Conservation (phyloP, 1,140 invertebrate genomes). For the Solen grandis region DNA sequence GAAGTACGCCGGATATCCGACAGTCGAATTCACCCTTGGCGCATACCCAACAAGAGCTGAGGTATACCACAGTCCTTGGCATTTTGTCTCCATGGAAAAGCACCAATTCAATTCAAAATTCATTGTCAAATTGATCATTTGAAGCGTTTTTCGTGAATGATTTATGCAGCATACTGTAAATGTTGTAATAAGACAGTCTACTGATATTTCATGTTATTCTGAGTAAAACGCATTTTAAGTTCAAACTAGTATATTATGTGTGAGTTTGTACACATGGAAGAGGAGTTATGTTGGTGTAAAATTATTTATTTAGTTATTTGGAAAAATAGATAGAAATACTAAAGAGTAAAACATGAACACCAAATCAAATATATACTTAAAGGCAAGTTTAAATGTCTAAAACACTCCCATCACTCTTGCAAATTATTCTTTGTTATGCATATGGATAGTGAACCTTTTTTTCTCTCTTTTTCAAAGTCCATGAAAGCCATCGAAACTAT, state of each 20-base stretch:
- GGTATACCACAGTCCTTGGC: not conserved
- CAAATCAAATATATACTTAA: no score
- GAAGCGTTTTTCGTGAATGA: not conserved
- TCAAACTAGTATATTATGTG: no score
- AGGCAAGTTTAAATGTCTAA: no score
- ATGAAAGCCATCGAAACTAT: constrained; percentile 68
- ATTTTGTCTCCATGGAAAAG: not conserved
- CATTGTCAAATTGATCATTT: not conserved
- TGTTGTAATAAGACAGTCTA: not conserved
- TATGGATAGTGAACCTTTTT: no score
- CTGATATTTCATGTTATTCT: not conserved
- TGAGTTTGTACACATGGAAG: no score
- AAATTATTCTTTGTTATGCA: no score
- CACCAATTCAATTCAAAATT: not conserved
- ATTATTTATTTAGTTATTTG: no score
- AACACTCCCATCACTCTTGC: no score
- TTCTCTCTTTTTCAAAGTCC: constrained; percentile 21
- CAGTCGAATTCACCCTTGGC: constrained; percentile 69
- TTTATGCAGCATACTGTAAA: not conserved
- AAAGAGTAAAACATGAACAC: no score
- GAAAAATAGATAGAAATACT: no score
- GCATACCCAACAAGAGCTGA: constrained; percentile 56
- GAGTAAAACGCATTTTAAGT: constrained; percentile 53
- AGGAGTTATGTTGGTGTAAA: no score
- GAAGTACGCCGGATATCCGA: constrained; percentile 70